A percentile compares a stretch with the other conserved stretches of the same genome.
Conservation (phyloP, 2,888 invertebrate species). For the Tethea ocularis region DNA sequence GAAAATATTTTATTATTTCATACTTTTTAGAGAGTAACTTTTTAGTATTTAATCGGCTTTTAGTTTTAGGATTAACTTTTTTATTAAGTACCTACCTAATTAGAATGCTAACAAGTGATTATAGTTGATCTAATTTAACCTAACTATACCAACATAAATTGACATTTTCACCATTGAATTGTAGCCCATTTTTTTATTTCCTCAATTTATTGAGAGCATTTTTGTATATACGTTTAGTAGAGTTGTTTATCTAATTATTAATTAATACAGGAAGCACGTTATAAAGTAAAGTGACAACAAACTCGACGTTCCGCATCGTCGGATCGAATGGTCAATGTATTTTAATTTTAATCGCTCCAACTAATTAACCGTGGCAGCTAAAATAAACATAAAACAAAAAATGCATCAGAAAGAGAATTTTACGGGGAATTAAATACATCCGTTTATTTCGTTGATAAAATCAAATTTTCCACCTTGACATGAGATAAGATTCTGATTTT, state of each 20-base stretch:
- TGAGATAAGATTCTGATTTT: neutral
- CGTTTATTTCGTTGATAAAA: conserved; percentile 40
- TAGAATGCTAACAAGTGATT: no score
- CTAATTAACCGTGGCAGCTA: conserved; percentile 67
- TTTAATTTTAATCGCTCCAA: conserved; percentile 45
- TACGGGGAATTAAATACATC: conserved; percentile 58
- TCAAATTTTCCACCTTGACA: neutral
- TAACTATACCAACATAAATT: neutral
- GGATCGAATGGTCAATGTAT: conserved; percentile 43
- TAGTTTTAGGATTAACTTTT: no score
- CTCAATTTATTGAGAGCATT: neutral
- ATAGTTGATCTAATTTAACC: neutral
- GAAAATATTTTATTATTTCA: no score
- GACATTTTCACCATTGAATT: neutral
- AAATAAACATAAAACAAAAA: conserved; percentile 51
- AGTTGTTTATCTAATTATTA: conserved; percentile 27
- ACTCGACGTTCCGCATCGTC: conserved; percentile 52
- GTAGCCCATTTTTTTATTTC: neutral
- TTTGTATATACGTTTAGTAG: neutral
- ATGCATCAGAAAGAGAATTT: conserved; percentile 48
- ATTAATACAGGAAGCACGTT: conserved; percentile 44
- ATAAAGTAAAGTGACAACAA: conserved; percentile 36
- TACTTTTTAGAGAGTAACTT: no score
- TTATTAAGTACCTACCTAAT: no score
- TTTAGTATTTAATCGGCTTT: no score